A percentile compares a stretch with the other conserved stretches of the same genome.
phyloP scores from a whole-genome alignment of 2,888 invertebrate species.

The Eupithecia pulchellata region DNA sequence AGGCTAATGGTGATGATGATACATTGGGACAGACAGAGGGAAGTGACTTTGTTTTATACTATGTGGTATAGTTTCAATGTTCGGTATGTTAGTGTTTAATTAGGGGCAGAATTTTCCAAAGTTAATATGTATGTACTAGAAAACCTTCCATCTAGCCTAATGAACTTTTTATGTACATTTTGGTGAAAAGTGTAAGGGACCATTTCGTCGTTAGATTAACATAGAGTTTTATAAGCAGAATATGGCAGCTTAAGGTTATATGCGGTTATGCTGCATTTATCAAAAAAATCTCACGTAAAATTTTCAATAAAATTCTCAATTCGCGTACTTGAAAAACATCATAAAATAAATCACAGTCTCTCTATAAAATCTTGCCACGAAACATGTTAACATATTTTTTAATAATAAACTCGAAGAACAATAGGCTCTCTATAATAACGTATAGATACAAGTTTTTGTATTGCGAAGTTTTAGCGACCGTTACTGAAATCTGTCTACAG shows the following conservation, averaged over 20 bases:
- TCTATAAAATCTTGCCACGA: constrained; percentile 76
- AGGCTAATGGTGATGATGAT: no score
- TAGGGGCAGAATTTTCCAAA: neutral
- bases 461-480: neutral
- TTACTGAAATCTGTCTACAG: constrained; percentile 1
- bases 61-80: neutral
- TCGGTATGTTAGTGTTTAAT: neutral
- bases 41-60: no score
- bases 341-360: constrained; percentile 55
- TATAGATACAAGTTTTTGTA: neutral
- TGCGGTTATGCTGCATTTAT: neutral
- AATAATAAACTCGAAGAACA: constrained; percentile 42
- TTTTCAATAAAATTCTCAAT: neutral
- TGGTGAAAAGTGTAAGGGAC: neutral
- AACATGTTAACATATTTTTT: constrained; percentile 55
- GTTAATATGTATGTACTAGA: neutral
- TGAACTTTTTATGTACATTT: neutral
- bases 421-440: neutral
- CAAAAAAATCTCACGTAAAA: neutral
- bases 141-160: neutral
- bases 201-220: neutral
- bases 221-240: neutral
- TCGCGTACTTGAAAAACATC: neutral
- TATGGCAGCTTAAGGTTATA: neutral
- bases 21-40: no score